Evolutionary conservation across 1,140 invertebrate genomes (phyloP).

Genomic region (Ostrea denselamellosa): DNA sequence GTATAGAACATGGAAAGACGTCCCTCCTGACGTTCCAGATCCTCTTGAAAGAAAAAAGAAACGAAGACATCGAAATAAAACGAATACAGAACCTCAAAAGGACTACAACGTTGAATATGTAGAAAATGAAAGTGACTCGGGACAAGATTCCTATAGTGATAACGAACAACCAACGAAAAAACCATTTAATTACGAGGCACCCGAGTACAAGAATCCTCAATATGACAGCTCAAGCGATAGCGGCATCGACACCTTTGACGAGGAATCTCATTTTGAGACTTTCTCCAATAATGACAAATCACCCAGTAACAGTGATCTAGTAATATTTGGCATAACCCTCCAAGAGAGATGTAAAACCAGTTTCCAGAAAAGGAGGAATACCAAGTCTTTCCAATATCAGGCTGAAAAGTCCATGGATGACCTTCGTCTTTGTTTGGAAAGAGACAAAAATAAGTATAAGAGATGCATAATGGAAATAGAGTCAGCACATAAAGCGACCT

Average conservation of each 20-base stretch:
- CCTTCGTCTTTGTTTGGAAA: neutral
- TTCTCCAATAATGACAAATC: neutral
- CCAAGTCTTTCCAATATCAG: neutral
- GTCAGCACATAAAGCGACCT: conserved; percentile 57
- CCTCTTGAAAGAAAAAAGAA: neutral
- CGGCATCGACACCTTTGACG: neutral
- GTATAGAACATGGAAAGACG: conserved; percentile 14
- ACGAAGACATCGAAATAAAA: neutral
- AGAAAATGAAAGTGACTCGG: neutral
- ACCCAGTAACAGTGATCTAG: neutral
- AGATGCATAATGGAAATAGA: conserved; percentile 58
- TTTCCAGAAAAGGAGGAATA: neutral
- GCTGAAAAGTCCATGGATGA: neutral
- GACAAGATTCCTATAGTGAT: neutral
- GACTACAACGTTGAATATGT: neutral
- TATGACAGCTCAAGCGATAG: neutral
- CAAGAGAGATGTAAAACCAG: neutral
- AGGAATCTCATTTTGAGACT: neutral
- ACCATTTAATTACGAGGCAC: neutral
- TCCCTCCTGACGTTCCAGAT: neutral
- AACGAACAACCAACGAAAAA: neutral
- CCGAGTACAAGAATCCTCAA: neutral
- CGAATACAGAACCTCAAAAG: neutral
- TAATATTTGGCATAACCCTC: neutral
- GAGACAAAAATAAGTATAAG: conserved; percentile 52